Conservation (phyloP, 92 coral and sea anemone species). For the Heliopora coerulea region DNA sequence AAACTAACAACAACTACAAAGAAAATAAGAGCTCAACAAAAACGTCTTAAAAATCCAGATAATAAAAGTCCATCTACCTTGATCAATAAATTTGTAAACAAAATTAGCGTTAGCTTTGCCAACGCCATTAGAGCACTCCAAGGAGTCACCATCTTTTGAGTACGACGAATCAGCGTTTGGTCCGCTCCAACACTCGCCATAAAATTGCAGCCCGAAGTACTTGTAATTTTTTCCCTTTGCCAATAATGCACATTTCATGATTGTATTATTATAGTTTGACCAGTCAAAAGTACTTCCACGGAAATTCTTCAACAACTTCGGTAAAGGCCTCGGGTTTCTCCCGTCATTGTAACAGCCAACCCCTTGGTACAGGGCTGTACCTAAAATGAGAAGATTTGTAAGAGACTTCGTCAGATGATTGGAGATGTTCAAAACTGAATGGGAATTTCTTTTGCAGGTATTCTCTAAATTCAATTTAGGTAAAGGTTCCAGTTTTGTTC, state of each 20-base stretch:
- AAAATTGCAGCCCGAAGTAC: conserved; percentile 12
- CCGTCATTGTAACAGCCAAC: conserved; percentile 27
- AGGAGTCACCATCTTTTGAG: conserved; percentile 21
- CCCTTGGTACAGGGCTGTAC: conserved; percentile 8
- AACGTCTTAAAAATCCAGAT: too few species aligned
- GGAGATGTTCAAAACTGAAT: too few species aligned
- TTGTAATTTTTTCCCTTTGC: conserved; percentile 29
- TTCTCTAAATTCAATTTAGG: too few species aligned
- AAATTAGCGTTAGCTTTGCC: conserved; percentile 29
- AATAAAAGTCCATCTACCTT: conserved; percentile 14
- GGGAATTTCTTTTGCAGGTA: too few species aligned
- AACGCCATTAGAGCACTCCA: conserved; percentile 22
- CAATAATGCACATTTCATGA: conserved; percentile 33
- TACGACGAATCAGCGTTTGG: conserved; percentile 18
- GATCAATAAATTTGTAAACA: conserved; percentile 27
- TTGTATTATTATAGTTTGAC: conserved; percentile 9
- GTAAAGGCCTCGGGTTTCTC: conserved; percentile 31
- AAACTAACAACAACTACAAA: too few species aligned
- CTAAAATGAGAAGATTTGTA: not conserved
- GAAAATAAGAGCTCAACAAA: too few species aligned
- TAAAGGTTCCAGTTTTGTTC: too few species aligned
- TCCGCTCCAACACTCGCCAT: conserved; percentile 36
- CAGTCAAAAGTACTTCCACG: not conserved
- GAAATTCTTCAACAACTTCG: conserved; percentile 31
- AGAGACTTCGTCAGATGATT: too few species aligned